Conservation (phyloP, 2,888 invertebrate genomes). For the Caenorhabditis becei region DNA sequence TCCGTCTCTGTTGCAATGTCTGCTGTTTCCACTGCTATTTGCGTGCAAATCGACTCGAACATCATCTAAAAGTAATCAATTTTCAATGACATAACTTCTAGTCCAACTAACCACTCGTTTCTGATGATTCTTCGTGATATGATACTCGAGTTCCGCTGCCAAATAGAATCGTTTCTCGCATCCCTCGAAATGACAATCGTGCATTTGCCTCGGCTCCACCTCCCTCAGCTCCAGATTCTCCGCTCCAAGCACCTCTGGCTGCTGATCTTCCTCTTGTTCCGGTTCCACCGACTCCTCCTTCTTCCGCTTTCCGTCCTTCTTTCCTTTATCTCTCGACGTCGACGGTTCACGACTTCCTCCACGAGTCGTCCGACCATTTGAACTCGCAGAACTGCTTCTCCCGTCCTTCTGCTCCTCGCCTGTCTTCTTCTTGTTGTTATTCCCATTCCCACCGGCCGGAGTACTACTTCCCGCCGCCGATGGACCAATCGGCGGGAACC, state of each 20-base stretch:
- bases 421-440: slow-evolving; percentile 25
- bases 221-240: slow-evolving; percentile 18
- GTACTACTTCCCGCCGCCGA: slow-evolving; percentile 6
- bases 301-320: slow-evolving; percentile 27
- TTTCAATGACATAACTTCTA: slow-evolving; percentile 2
- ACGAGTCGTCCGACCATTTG: slow-evolving; percentile 29
- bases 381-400: slow-evolving; percentile 30
- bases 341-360: slow-evolving; percentile 20
- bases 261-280: slow-evolving; percentile 19
- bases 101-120: slow-evolving; percentile 47
- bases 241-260: slow-evolving; percentile 12
- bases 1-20: slow-evolving; percentile 31
- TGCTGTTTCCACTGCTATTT: slow-evolving; percentile 21
- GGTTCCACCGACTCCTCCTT: slow-evolving; percentile 28
- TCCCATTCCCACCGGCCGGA: slow-evolving; percentile 3
- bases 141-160: slow-evolving; percentile 52
- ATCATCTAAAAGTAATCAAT: slow-evolving; percentile 26
- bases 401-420: slow-evolving; percentile 39
- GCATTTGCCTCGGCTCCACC: slow-evolving; percentile 19
- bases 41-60: slow-evolving; percentile 50
- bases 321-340: slow-evolving; percentile 20
- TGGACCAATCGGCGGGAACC: slow-evolving; percentile 27
- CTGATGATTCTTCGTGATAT: slow-evolving; percentile 47
- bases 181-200: slow-evolving; percentile 53
- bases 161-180: slow-evolving; percentile 43